phyloP scores from a whole-genome alignment of 2,797 vertebrate species.

The Nannoperca obscura region DNA sequence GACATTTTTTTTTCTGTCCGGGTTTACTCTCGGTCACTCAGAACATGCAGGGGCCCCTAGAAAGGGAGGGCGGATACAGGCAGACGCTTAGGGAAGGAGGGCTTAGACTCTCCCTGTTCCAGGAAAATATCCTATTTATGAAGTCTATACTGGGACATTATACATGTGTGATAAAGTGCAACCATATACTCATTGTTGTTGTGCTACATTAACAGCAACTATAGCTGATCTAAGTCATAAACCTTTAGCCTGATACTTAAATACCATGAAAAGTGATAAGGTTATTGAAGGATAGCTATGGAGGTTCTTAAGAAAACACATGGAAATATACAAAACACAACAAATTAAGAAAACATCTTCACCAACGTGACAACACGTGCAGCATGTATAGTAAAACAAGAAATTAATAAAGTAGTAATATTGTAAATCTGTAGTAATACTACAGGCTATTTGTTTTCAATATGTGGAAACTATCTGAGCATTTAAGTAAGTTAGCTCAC shows the following conservation, averaged over 20 bases:
- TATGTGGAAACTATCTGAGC: neutral
- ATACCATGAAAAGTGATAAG: neutral
- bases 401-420: no score
- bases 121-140: conserved; percentile 58
- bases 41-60: conserved; percentile 67
- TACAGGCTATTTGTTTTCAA: no score
- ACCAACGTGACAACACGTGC: no score
- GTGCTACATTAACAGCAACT: neutral
- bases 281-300: neutral
- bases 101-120: conserved; percentile 30
- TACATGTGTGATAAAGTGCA: conserved; percentile 16
- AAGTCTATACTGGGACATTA: conserved; percentile 29
- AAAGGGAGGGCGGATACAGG: conserved; percentile 40
- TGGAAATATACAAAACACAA: no score
- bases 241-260: neutral
- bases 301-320: no score
- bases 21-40: conserved; percentile 87
- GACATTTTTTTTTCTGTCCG: conserved; percentile 66
- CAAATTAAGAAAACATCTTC: neutral
- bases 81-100: neutral
- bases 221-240: neutral
- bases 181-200: neutral
- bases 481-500: neutral
- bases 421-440: neutral
- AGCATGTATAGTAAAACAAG: neutral